phyloP scores from a whole-genome alignment of 2,888 invertebrate species.

The Bruchidius siliquastri region DNA sequence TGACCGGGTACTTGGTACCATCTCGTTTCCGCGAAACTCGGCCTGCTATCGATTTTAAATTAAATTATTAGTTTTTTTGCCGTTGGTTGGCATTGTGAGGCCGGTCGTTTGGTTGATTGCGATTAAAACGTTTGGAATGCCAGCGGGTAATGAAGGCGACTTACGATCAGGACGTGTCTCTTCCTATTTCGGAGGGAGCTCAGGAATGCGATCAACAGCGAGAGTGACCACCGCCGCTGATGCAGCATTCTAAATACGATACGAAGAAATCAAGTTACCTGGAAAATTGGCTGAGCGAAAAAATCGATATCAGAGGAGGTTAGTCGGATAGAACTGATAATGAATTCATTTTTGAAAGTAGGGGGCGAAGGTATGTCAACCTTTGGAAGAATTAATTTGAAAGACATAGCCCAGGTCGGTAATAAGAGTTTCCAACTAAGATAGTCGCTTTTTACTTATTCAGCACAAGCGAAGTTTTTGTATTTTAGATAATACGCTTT shows the following conservation, averaged over 20 bases:
- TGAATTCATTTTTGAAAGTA: too few species aligned
- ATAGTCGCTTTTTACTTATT: too few species aligned
- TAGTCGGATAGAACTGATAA: neutral
- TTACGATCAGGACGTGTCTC: conserved; percentile 31
- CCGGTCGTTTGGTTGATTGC: conserved; percentile 25
- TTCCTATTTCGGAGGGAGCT: conserved; percentile 22
- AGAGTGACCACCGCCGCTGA: neutral
- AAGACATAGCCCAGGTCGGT: too few species aligned
- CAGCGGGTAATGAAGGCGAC: conserved; percentile 31
- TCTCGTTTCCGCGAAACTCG: conserved; percentile 11
- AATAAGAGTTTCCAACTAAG: too few species aligned
- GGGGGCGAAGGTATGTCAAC: too few species aligned
- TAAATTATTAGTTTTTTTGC: conserved; percentile 26
- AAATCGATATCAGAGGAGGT: neutral
- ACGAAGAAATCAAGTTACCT: neutral
- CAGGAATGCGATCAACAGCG: neutral
- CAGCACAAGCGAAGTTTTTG: too few species aligned
- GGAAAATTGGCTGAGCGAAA: neutral
- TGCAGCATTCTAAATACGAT: neutral
- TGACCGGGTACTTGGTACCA: neutral
- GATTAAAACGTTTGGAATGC: conserved; percentile 38
- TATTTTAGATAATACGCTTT: too few species aligned
- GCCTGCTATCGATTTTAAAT: conserved; percentile 20
- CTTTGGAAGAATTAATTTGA: too few species aligned
- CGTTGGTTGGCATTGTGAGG: neutral